Conservation (phyloP, 53 echinoderm and acorn worm genomes). For the Astropecten irregularis region DNA sequence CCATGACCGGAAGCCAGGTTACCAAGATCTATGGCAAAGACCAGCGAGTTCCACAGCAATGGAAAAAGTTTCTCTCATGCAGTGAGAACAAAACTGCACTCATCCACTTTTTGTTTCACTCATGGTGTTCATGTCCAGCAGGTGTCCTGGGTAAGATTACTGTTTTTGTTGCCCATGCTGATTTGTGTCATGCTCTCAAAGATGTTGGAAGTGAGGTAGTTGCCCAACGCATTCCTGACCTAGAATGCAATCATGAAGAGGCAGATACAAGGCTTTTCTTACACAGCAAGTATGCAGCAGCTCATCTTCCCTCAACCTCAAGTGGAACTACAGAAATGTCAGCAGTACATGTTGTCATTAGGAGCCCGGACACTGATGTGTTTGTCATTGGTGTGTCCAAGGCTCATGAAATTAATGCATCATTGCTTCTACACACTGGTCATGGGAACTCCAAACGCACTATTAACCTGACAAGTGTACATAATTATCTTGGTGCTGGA, state of each 20-base stretch:
- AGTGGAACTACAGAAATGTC: neutral
- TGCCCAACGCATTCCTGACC: neutral
- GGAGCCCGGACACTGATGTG: conserved; percentile 70
- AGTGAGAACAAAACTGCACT: conserved; percentile 50
- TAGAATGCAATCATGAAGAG: conserved; percentile 60
- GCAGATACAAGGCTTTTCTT: conserved; percentile 64
- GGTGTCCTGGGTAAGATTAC: conserved; percentile 38
- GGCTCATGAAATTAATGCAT: conserved; percentile 1
- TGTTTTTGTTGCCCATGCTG: conserved; percentile 59
- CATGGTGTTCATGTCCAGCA: conserved; percentile 18
- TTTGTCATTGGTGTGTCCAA: conserved; percentile 60
- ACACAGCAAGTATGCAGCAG: conserved; percentile 39
- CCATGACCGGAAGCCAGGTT: conserved; percentile 46
- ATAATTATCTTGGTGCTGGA: conserved; percentile 21
- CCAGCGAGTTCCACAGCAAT: conserved; percentile 56
- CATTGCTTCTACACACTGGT: conserved; percentile 58
- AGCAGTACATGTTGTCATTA: conserved; percentile 18
- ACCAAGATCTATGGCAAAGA: conserved; percentile 14
- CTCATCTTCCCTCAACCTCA: neutral
- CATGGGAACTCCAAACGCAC: conserved; percentile 35
- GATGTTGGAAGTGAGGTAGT: neutral
- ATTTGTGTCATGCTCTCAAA: conserved; percentile 52
- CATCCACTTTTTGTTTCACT: conserved; percentile 20
- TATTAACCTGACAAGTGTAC: conserved; percentile 32
- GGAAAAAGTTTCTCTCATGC: conserved; percentile 53